A percentile compares a stretch with the other conserved stretches of the same genome.
phyloP scores from a whole-genome alignment of 2,888 invertebrate genomes.

The Lamellibrachia satsuma region DNA sequence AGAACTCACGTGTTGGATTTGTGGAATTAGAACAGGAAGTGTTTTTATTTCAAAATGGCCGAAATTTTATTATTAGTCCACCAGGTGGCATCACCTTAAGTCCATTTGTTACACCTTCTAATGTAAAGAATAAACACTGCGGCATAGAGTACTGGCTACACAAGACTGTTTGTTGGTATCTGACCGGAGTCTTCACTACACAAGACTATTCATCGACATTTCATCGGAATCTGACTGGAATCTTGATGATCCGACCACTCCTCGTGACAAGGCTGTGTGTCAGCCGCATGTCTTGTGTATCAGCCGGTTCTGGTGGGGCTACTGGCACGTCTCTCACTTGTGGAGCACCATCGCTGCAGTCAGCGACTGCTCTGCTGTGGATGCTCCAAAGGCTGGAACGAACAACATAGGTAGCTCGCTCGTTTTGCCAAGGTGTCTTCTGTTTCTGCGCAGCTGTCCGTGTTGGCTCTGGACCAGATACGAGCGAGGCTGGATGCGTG shows the following conservation, averaged over 20 bases:
- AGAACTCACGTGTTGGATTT: no score
- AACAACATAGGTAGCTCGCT: neutral
- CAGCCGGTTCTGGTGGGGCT: neutral
- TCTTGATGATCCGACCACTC: neutral
- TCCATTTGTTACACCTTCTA: neutral
- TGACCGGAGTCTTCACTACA: neutral
- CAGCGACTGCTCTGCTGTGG: neutral
- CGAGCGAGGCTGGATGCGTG: neutral
- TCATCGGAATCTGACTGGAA: neutral
- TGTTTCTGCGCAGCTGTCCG: neutral
- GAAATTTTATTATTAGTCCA: neutral
- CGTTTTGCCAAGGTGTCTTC: neutral
- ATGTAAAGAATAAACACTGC: neutral
- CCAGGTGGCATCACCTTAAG: neutral
- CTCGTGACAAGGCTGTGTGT: neutral
- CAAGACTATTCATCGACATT: neutral
- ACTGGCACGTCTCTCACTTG: neutral
- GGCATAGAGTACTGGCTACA: neutral
- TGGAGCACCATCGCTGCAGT: neutral
- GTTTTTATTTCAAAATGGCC: no score
- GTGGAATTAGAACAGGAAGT: no score
- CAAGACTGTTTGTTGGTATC: no score
- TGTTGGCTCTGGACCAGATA: neutral
- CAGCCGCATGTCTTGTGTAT: neutral
- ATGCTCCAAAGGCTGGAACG: neutral